These are phyloP conservation scores for Myrmecophaga tridactyla DNA, from an alignment of 2,113 vertebrate genomes.

Conservation along the genomic window DNA sequence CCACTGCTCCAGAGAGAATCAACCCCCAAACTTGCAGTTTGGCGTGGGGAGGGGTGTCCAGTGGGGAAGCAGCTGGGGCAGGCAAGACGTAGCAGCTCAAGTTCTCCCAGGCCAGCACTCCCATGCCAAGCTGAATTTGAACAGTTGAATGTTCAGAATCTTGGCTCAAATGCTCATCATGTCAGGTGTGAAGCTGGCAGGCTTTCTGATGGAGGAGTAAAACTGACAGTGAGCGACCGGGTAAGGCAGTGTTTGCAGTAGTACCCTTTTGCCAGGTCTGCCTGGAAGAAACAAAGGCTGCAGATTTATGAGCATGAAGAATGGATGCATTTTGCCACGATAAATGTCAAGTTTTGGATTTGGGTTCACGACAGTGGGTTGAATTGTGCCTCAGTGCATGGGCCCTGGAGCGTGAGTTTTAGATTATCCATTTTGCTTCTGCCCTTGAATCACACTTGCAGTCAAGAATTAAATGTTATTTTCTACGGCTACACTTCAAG, in stretches of 20 bases:
- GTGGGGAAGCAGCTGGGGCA: neutral
- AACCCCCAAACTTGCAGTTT: fast-evolving
- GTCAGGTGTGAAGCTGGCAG: neutral
- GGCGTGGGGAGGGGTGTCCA: neutral
- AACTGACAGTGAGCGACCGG: fast-evolving
- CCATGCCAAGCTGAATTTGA: fast-evolving
- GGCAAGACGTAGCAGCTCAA: fast-evolving
- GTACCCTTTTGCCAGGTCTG: too few species aligned
- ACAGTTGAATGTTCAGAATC: too few species aligned
- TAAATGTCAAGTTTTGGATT: fast-evolving
- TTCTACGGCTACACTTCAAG: neutral
- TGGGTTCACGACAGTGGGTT: fast-evolving
- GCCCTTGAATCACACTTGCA: fast-evolving
- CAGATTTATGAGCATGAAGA: fast-evolving
- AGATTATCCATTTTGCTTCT: fast-evolving
- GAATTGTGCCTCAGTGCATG: neutral
- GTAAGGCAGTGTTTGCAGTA: fast-evolving
- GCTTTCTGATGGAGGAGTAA: fast-evolving
- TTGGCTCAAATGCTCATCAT: neutral
- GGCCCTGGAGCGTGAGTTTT: fast-evolving
- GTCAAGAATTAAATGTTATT: too few species aligned
- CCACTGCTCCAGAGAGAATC: fast-evolving
- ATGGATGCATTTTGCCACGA: fast-evolving
- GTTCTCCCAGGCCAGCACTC: fast-evolving
- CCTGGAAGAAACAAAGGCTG: neutral